Base-by-base conservation (phyloP, 2,797 vertebrate genomes). In the Danionella dracula region DNA sequence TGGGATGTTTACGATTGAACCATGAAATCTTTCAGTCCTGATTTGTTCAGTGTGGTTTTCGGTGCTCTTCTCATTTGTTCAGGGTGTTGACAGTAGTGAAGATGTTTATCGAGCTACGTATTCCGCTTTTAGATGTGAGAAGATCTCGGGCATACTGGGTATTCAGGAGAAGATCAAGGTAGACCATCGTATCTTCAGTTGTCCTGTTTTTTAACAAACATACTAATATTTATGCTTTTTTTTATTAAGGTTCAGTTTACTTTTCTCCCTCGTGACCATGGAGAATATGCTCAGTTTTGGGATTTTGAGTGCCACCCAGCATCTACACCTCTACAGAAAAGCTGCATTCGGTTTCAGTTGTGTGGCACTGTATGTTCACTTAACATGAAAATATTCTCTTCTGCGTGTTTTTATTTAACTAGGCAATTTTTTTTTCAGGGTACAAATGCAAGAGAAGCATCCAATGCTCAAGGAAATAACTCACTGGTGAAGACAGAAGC, bases 231-330 rank as follows among this genome's bases (percentile, higher is more conserved):
- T 27, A 27, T 27, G 23, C 3, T 27, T 3, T 27, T 27, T 27
- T 73, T 38, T 72, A 11, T 40, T 60, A 31, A 99, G 97, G 83
- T 98, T 70, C 84, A 87, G 2, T 27, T 97, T 35, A 87, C 78
- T 0, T 99, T 99, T 86, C 82, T 95, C 53, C 97, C 97, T 41
- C 90, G 92, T 79, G 91, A 93, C 66, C 72, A 72, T 66, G 97
- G 97, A 4, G 84, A 94, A 71, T 99, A 96, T 55, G 90, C 92
- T 21, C 96, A 99, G 76, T 98, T 96, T 79, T 99, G 97, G 97
- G 93, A 98, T 76, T 81, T 95, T 66, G 94, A 98, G 76, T 97
- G 90, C 76, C 89, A 95, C 66, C 88, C 92, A 4, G 71, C 91
- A 78, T 88, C 89, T 49, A 90, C 93, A 38, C 88, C 91, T 5